Evolutionary conservation across 2,797 vertebrate species (phyloP).

Genomic region (Acanthiza pusilla): DNA sequence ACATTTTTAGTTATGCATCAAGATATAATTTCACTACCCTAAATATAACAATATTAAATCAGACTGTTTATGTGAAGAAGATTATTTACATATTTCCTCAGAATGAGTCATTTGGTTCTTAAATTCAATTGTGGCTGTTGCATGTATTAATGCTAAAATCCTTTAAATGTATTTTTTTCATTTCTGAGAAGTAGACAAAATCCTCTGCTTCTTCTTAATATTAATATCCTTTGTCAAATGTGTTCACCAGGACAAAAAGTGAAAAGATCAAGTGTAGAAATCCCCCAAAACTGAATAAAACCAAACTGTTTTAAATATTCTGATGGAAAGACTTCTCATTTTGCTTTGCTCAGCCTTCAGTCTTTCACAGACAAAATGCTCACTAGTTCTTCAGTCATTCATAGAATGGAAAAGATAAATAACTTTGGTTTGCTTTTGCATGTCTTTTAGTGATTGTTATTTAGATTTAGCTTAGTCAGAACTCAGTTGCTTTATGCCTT

Average conservation of each 20-base stretch:
- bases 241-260: not conserved
- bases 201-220: not conserved
- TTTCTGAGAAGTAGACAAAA: not conserved
- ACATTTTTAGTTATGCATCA: not conserved
- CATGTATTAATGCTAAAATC: not conserved
- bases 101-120: not conserved
- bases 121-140: not conserved
- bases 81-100: conserved; percentile 1
- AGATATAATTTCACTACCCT: not conserved
- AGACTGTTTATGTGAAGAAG: not conserved
- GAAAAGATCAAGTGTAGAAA: not conserved
- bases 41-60: not conserved
- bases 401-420: not conserved
- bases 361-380: not conserved
- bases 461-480: not conserved
- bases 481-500: not conserved
- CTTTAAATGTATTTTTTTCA: not conserved
- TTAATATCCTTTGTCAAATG: not conserved
- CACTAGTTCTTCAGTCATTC: not conserved
- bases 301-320: not conserved
- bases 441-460: not conserved
- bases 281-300: not conserved
- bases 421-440: not conserved
- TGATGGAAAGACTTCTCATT: not conserved
- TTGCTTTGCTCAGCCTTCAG: not conserved